These are phyloP conservation scores for Manis pentadactyla DNA, from an alignment of 2,797 vertebrate species.

Conservation along the genomic window DNA sequence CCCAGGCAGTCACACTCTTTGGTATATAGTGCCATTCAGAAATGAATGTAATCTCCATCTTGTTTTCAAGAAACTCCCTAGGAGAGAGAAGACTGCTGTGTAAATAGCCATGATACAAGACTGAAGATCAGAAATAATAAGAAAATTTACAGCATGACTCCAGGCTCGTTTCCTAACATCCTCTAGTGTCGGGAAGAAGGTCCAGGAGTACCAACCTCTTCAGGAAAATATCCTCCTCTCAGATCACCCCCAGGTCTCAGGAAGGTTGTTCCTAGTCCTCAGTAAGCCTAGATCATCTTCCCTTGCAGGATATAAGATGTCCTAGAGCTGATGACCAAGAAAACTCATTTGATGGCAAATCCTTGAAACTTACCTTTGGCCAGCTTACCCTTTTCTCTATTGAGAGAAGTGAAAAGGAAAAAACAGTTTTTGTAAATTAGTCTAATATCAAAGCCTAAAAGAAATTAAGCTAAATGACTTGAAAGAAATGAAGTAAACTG, in stretches of 20 bases:
- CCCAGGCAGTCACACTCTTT: not conserved
- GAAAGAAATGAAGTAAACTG: slow-evolving; percentile 44
- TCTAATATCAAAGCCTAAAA: slow-evolving; percentile 15
- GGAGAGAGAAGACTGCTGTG: not conserved
- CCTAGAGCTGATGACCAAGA: slow-evolving; percentile 1
- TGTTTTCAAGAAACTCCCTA: not conserved
- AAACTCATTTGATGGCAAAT: slow-evolving; percentile 18
- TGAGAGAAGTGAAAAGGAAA: not conserved
- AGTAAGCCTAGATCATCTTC: not conserved
- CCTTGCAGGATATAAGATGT: not conserved
- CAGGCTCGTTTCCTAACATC: not conserved
- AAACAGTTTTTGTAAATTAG: slow-evolving; percentile 30
- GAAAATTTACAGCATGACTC: not conserved
- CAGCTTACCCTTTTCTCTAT: not conserved
- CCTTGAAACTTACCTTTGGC: not conserved
- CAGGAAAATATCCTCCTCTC: not conserved
- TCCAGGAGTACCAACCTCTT: not conserved
- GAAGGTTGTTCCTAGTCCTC: not conserved
- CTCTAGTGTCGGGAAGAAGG: not conserved
- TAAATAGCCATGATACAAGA: not conserved
- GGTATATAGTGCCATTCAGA: not conserved
- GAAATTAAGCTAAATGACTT: slow-evolving; percentile 54
- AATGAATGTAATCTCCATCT: slow-evolving; percentile 13
- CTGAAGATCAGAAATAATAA: slow-evolving; percentile 50
- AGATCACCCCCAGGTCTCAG: not conserved